phyloP scores from a whole-genome alignment of 2,888 invertebrate species.

The Drosophila conformis region DNA sequence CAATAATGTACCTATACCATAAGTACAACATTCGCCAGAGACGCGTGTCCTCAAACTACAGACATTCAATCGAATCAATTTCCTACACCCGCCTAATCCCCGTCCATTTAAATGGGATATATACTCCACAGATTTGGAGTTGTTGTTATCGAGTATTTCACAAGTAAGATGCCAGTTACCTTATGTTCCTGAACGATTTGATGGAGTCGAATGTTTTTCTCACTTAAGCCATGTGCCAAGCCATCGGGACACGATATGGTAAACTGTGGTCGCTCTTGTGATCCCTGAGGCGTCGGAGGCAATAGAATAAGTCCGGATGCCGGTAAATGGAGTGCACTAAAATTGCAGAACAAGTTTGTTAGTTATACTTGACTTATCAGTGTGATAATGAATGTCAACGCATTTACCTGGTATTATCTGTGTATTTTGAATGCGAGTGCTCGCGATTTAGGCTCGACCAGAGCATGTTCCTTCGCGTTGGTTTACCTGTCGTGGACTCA shows the following conservation, averaged over 20 bases:
- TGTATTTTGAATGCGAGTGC: slow-evolving; percentile 66
- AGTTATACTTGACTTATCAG: neutral
- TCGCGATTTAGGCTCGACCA: slow-evolving; percentile 82
- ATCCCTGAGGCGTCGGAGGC: slow-evolving; percentile 86
- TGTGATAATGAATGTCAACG: neutral
- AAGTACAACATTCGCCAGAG: slow-evolving; percentile 59
- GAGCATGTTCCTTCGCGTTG: slow-evolving; percentile 79
- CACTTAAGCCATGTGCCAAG: slow-evolving; percentile 84
- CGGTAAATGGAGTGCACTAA: slow-evolving; percentile 79
- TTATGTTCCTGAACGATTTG: slow-evolving; percentile 93
- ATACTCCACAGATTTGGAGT: neutral
- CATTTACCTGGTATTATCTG: slow-evolving; percentile 75
- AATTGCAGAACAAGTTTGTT: slow-evolving; percentile 5
- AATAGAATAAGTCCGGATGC: slow-evolving; percentile 82
- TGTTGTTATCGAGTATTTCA: neutral
- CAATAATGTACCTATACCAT: slow-evolving; percentile 55
- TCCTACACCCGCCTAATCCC: no score
- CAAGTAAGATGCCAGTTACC: slow-evolving; percentile 85
- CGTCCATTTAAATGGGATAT: neutral
- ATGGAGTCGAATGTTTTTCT: slow-evolving; percentile 88
- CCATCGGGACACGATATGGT: slow-evolving; percentile 85
- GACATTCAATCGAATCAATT: slow-evolving; percentile 6
- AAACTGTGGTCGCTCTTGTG: slow-evolving; percentile 83
- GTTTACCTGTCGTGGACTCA: slow-evolving; percentile 46
- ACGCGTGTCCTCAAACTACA: slow-evolving; percentile 5